Evolutionary conservation across 2,888 invertebrate genomes (phyloP).

Genomic region (Folsomia manolachei): DNA sequence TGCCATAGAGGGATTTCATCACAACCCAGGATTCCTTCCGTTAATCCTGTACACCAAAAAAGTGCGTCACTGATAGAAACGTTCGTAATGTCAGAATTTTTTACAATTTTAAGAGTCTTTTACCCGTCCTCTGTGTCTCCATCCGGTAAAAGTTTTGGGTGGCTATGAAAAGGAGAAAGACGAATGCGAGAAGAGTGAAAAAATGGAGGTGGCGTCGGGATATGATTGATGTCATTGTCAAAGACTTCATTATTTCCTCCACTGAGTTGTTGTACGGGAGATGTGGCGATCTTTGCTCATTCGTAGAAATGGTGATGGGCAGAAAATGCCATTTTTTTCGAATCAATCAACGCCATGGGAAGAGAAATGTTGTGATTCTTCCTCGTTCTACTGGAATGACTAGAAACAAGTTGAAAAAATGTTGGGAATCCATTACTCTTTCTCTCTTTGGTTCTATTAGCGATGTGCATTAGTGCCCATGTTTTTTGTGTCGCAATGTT

Average conservation of each 20-base stretch:
- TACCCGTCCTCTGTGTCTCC: slow-evolving; percentile 15
- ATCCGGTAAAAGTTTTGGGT: slow-evolving; percentile 35
- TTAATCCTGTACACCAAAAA: neutral
- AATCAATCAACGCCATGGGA: neutral
- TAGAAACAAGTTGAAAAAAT: too few relatives aligned
- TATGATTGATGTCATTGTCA: slow-evolving; percentile 21
- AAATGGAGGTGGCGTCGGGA: slow-evolving; percentile 26
- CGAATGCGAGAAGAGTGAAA: slow-evolving; percentile 30
- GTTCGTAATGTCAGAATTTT: neutral
- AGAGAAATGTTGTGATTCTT: too few relatives aligned
- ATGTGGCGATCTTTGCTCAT: neutral
- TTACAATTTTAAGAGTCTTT: too few relatives aligned
- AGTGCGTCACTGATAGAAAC: neutral
- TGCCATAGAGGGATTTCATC: slow-evolving; percentile 39
- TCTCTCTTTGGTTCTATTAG: too few relatives aligned
- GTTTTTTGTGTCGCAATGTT: too few relatives aligned
- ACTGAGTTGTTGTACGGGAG: too few relatives aligned
- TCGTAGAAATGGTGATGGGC: neutral
- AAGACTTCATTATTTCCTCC: slow-evolving; percentile 17
- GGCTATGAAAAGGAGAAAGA: slow-evolving; percentile 29
- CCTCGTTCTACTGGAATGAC: too few relatives aligned
- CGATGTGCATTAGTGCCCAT: too few relatives aligned
- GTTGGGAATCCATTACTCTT: too few relatives aligned
- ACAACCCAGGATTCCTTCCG: slow-evolving; percentile 20
- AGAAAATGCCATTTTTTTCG: neutral